phyloP scores from a whole-genome alignment of 37 sponge, comb jelly and placozoan species.

The Chondrilla cf. caribensis region DNA sequence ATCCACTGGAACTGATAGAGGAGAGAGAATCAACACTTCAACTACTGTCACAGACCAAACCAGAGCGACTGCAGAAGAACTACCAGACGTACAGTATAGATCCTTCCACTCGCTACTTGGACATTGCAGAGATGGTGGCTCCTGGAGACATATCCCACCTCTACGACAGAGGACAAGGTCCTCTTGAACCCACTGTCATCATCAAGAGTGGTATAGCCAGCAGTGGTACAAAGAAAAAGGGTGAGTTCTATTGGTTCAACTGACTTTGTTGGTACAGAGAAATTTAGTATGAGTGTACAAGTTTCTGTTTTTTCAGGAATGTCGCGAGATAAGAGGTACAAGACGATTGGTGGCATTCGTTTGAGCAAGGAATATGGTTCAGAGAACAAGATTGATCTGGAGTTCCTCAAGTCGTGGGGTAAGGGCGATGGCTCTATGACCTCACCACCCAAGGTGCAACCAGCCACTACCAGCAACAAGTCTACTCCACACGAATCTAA shows the following conservation, averaged over 20 bases:
- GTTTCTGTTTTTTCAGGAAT: too few relatives aligned
- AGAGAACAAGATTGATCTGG: not conserved
- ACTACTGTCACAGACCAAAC: slow-evolving; percentile 81
- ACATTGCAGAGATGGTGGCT: slow-evolving; percentile 47
- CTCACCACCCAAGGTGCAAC: not conserved
- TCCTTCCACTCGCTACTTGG: slow-evolving; percentile 81
- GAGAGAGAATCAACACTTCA: slow-evolving; percentile 73
- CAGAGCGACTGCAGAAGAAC: slow-evolving; percentile 60
- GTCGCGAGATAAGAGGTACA: not conserved
- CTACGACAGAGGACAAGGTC: slow-evolving; percentile 52
- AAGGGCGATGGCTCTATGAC: not conserved
- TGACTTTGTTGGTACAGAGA: not conserved
- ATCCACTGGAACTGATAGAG: slow-evolving; percentile 66
- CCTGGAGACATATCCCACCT: slow-evolving; percentile 57
- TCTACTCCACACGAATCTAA: not conserved
- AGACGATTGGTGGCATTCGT: not conserved
- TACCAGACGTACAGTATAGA: slow-evolving; percentile 72
- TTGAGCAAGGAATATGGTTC: not conserved
- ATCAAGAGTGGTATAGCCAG: slow-evolving; percentile 21
- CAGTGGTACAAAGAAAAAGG: not conserved
- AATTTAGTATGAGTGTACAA: too few relatives aligned
- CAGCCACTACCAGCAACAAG: not conserved
- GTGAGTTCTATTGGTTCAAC: not conserved
- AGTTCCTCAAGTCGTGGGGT: slow-evolving; percentile 10
- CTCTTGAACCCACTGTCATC: slow-evolving; percentile 12